Evolutionary conservation across 2,888 invertebrate genomes (phyloP).

Genomic region (Trissolcus brochymenae): DNA sequence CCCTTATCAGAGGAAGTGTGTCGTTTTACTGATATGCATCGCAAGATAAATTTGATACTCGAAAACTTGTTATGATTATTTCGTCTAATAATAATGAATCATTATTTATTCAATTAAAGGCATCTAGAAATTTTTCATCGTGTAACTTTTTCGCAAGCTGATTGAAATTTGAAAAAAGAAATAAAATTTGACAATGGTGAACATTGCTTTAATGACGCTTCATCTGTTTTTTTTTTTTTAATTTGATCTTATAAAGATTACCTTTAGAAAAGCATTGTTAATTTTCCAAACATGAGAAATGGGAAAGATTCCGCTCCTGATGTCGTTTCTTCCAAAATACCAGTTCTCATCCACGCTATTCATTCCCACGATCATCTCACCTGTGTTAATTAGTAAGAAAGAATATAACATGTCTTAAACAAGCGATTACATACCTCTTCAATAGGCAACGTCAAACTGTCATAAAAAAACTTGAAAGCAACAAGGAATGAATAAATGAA

Average conservation of each 20-base stretch:
- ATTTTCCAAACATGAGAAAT: conserved; percentile 77
- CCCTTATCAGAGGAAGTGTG: no score
- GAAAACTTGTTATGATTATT: not conserved
- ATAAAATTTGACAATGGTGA: not conserved
- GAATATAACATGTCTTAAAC: no score
- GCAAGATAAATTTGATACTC: not conserved
- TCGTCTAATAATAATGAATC: not conserved
- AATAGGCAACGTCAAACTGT: no score
- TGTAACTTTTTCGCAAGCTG: not conserved
- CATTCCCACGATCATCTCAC: conserved; percentile 76
- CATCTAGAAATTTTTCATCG: no score
- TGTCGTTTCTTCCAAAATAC: conserved; percentile 76
- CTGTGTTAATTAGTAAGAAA: conserved; percentile 57
- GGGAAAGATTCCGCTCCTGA: conserved; percentile 78
- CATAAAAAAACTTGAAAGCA: no score
- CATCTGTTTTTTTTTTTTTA: no score
- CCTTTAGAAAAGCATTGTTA: conserved; percentile 72
- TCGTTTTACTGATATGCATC: no score
- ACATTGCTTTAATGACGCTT: not conserved
- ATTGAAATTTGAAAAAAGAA: not conserved
- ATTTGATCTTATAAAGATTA: conserved; percentile 49
- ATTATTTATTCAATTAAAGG: not conserved
- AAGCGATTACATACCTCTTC: no score
- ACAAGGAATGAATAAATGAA: not conserved
- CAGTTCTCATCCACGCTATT: conserved; percentile 78